Percentiles rank a stretch among this genome's conserved stretches.
These are phyloP conservation scores for Rhinogobio ventralis DNA, from an alignment of 2,797 vertebrate genomes.

Conservation along the genomic window DNA sequence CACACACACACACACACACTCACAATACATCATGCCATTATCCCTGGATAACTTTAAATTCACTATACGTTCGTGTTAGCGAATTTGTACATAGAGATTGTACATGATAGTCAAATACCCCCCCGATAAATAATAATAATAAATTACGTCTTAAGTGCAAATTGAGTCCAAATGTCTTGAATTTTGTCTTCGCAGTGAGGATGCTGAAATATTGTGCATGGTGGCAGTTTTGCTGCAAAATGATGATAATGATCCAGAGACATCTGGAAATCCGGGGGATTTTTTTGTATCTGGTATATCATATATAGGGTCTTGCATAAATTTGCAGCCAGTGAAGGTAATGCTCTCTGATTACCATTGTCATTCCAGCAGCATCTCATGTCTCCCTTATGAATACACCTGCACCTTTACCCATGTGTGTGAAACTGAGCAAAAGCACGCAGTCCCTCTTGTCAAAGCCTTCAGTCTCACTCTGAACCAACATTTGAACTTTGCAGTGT, in stretches of 20 bases:
- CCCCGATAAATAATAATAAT: too few relatives aligned
- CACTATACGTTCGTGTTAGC: too few relatives aligned
- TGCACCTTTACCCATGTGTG: neutral
- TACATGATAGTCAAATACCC: too few relatives aligned
- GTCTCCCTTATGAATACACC: constrained; percentile 23
- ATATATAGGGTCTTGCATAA: neutral
- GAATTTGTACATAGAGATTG: too few relatives aligned
- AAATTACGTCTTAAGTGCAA: too few relatives aligned
- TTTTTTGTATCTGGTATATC: neutral
- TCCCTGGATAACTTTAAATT: too few relatives aligned
- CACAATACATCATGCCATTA: too few relatives aligned
- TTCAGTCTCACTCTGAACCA: neutral
- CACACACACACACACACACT: too few relatives aligned
- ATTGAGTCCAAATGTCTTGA: neutral
- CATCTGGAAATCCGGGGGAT: neutral
- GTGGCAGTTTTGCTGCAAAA: neutral
- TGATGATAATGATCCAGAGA: neutral
- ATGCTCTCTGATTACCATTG: constrained; percentile 33
- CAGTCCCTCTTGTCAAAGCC: neutral
- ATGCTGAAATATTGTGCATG: neutral
- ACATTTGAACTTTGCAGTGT: constrained; percentile 1
- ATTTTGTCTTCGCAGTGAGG: neutral
- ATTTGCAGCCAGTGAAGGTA: constrained; percentile 24
- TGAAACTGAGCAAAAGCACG: neutral
- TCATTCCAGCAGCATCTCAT: constrained; percentile 35